These are phyloP conservation scores for Ctenopoma kingsleyae DNA, from an alignment of 2,797 vertebrate genomes.

Conservation along the genomic window DNA sequence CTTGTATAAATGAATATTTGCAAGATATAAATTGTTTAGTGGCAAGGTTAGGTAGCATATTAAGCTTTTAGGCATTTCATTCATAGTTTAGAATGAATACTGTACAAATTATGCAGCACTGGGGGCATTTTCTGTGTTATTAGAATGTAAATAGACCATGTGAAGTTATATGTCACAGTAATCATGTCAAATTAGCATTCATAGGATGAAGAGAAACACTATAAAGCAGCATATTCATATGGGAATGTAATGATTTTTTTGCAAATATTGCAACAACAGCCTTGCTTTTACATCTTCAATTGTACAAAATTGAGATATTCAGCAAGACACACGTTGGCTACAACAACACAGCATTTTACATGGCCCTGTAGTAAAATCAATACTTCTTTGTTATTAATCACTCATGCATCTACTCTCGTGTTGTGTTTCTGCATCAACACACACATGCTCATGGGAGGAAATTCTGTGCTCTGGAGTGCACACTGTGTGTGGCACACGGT, in stretches of 20 bases:
- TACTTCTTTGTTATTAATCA: no score
- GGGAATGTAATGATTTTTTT: conserved; percentile 6
- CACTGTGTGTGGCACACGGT: no score
- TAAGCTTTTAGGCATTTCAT: not conserved
- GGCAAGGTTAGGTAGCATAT: not conserved
- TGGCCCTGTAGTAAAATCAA: no score
- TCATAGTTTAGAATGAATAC: not conserved
- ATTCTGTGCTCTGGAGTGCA: no score
- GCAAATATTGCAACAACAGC: not conserved
- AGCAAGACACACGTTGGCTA: no score
- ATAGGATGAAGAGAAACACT: conserved; percentile 10
- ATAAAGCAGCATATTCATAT: conserved; percentile 35
- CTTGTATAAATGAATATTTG: not conserved
- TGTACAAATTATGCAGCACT: conserved; percentile 46
- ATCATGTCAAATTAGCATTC: conserved; percentile 47
- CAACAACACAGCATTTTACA: no score
- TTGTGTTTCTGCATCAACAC: no score
- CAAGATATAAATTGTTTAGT: not conserved
- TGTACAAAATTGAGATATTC: no score
- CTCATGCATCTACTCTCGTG: no score
- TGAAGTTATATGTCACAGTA: conserved; percentile 23
- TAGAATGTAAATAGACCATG: conserved; percentile 52
- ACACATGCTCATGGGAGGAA: no score
- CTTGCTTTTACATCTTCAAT: not conserved
- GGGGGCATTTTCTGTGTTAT: conserved; percentile 43